Evolutionary conservation across 2,888 invertebrate species (phyloP), one percentile per base, ranked within the genome.

Genomic region (Leptogaster cylindrica): DNA sequence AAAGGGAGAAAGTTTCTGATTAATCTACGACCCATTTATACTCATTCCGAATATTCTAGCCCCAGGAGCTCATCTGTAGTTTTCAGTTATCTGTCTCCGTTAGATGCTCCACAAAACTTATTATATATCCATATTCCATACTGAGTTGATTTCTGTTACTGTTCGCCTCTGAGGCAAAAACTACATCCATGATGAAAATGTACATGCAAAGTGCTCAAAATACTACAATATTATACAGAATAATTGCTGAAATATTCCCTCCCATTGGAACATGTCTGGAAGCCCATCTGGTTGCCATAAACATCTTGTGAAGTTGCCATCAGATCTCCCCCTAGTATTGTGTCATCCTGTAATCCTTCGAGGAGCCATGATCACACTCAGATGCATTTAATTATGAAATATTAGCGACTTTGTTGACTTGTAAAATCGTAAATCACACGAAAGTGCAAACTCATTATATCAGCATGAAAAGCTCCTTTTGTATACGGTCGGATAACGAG

Each of bases 341-440:
- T 33, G 18, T 52, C 36, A 23, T 25, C 20, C 55, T 36, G 55
- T 55, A 55, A 55, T 55, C 55, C 55, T 55, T 12, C n/a, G 36
- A 36, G 55, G 31, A 20, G 16, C 55, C 36, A 20, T 55, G 55
- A 55, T 55, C 55, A 39, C 39, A 25, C 55, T 55, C 36, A 55
- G 36, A 55, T 55, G 55, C 55, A 55, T 23, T 55, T 55, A 55
- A 55, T 55, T 55, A 55, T 55, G 55, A 55, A 55, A 55, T 55
- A 55, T 55, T 55, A 55, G 55, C 39, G 55, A 55, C 55, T 55
- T 36, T 55, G 55, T 55, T 55, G 55, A 55, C 39, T 55, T 55
- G 55, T 39, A 20, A 55, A 55, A 18, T 18, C 23, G 39, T 55
- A 36, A 55, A 55, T 39, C 55, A 55, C 23, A 12, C 31, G 23